Conservation (phyloP, 2,113 vertebrate species). For the Grammatotria lemairii region DNA sequence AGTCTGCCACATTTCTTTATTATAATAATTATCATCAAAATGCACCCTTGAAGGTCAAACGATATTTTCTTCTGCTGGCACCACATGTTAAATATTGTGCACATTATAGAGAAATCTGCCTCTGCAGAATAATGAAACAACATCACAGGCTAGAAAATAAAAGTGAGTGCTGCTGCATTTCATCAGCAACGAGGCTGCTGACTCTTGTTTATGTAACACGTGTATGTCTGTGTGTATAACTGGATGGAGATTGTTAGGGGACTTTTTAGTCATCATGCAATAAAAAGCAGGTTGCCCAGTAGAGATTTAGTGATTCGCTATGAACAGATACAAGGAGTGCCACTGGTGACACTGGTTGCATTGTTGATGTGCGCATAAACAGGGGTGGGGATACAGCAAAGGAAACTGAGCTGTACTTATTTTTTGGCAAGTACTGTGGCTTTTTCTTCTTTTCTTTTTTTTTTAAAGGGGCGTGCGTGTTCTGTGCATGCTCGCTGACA, state of each 20-base stretch:
- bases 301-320: constrained; percentile 32
- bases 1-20: background rate
- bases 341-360: background rate
- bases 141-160: background rate
- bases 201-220: background rate
- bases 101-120: background rate
- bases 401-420: background rate
- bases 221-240: background rate
- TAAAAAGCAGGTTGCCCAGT: constrained; percentile 34
- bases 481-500: constrained; percentile 11
- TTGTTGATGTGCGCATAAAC: background rate
- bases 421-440: background rate
- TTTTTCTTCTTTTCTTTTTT: background rate
- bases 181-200: background rate
- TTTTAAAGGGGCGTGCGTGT: background rate
- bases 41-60: background rate
- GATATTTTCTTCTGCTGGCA: background rate
- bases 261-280: constrained; percentile 55
- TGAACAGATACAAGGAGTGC: background rate
- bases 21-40: background rate
- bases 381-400: background rate
- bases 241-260: constrained; percentile 10
- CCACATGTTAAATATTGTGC: background rate
- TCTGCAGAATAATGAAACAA: background rate
- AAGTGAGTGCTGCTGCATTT: background rate